Conservation (phyloP, 2,113 vertebrate species). For the Psammodynastes pulverulentus region DNA sequence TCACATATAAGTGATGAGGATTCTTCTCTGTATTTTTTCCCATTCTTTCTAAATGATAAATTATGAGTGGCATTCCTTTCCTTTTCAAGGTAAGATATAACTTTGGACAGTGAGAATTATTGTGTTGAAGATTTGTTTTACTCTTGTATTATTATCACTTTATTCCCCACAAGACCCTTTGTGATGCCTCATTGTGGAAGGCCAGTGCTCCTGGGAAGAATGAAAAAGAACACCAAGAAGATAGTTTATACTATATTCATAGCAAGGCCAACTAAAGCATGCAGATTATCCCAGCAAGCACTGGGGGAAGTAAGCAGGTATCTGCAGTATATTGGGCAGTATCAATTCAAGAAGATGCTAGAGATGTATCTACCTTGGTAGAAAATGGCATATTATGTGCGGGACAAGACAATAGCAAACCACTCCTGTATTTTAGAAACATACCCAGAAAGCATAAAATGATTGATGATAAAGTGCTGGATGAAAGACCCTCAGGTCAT, state of each 20-base stretch:
- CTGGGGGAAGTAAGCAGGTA: background rate
- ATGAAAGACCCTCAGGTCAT: background rate
- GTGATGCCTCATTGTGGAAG: background rate
- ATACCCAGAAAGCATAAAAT: background rate
- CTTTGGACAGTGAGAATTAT: conserved; percentile 64
- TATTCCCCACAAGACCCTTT: background rate
- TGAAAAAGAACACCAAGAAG: background rate
- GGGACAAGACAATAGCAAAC: background rate
- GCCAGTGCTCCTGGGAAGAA: background rate
- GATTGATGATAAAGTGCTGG: background rate
- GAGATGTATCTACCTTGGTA: background rate
- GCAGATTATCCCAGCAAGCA: background rate
- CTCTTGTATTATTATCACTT: conserved; percentile 74
- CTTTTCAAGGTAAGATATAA: conserved; percentile 22
- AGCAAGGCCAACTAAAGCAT: background rate
- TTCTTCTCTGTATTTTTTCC: background rate
- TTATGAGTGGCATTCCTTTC: conserved; percentile 61
- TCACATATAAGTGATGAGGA: conserved; percentile 22
- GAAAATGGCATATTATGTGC: background rate
- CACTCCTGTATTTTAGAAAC: background rate
- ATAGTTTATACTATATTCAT: background rate
- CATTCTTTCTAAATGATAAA: conserved; percentile 40
- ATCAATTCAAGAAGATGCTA: background rate
- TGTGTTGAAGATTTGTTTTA: conserved; percentile 72
- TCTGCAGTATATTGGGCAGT: background rate